phyloP scores from a whole-genome alignment of 2,797 vertebrate genomes.

The Bryconaethiops microstoma region DNA sequence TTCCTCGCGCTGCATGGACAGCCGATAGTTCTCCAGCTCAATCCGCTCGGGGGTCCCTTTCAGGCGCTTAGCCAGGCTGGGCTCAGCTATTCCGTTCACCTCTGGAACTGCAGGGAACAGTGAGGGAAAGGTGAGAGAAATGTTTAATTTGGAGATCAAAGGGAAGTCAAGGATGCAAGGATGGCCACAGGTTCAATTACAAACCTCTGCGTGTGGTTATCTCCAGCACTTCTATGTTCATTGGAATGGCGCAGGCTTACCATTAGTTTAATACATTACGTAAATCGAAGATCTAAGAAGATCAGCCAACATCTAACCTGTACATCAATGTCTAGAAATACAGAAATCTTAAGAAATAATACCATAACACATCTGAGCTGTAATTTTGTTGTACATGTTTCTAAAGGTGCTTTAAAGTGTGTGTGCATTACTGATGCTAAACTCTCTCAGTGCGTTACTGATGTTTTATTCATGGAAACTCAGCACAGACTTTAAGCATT shows the following conservation, averaged over 20 bases:
- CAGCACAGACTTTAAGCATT: background rate
- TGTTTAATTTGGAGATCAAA: conserved; percentile 72
- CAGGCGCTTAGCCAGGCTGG: conserved; percentile 87
- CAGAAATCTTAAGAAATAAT: background rate
- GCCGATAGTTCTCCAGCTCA: conserved; percentile 95
- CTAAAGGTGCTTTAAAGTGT: background rate
- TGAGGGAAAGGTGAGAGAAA: conserved; percentile 63
- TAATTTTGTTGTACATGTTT: background rate
- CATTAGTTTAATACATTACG: background rate
- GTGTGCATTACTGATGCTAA: background rate
- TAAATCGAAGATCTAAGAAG: background rate
- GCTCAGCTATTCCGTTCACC: conserved; percentile 90
- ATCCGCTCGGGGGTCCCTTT: conserved; percentile 94
- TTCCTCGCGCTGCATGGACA: conserved; percentile 88
- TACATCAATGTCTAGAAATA: background rate
- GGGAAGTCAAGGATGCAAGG: background rate
- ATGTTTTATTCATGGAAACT: conserved; percentile 1
- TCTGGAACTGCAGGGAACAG: conserved; percentile 75
- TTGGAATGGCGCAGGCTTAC: background rate
- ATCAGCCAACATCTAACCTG: conserved; percentile 1
- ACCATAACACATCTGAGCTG: background rate
- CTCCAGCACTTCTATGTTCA: background rate
- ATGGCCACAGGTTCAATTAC: background rate
- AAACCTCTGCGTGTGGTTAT: background rate
- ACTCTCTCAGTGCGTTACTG: too few relatives aligned